These are phyloP conservation scores for Agelastica alni DNA, from an alignment of 2,888 invertebrate genomes.

Conservation along the genomic window DNA sequence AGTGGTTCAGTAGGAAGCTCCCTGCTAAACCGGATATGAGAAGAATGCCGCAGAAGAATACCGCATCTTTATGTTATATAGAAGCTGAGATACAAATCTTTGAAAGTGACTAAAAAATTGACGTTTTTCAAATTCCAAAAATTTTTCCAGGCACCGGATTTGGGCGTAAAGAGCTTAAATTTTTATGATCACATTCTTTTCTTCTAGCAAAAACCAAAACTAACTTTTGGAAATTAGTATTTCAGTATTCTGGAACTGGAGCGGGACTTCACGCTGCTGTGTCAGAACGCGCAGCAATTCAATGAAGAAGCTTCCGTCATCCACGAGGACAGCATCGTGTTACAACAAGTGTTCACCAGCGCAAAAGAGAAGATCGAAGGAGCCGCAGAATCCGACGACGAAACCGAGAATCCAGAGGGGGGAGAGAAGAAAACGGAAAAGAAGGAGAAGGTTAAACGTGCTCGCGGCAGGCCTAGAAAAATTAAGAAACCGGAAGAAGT, in stretches of 20 bases:
- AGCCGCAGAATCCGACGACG: slow-evolving; percentile 56
- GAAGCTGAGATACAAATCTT: too few species aligned
- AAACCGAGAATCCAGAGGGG: slow-evolving; percentile 49
- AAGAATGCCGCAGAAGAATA: too few species aligned
- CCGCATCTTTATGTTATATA: too few species aligned
- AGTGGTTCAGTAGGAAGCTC: too few species aligned
- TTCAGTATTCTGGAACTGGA: slow-evolving; percentile 83
- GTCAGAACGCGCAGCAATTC: slow-evolving; percentile 96
- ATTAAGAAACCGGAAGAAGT: slow-evolving; percentile 10
- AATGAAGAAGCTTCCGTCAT: slow-evolving; percentile 96
- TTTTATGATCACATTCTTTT: slow-evolving; percentile 12
- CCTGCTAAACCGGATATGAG: too few species aligned
- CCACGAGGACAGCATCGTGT: slow-evolving; percentile 93
- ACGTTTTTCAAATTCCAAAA: too few species aligned
- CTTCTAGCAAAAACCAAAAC: neutral
- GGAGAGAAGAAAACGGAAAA: slow-evolving; percentile 46
- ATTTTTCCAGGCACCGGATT: too few species aligned
- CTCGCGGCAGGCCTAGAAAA: slow-evolving; percentile 18
- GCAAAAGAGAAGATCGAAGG: slow-evolving; percentile 65
- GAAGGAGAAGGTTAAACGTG: slow-evolving; percentile 20
- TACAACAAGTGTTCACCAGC: slow-evolving; percentile 81
- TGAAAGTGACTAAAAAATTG: too few species aligned
- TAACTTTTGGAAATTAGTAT: slow-evolving; percentile 62
- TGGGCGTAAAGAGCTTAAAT: slow-evolving; percentile 2
- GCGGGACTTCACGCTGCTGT: slow-evolving; percentile 91